These are phyloP conservation scores for Eurytoma adleriae DNA, from an alignment of 2,888 invertebrate genomes.

Conservation along the genomic window DNA sequence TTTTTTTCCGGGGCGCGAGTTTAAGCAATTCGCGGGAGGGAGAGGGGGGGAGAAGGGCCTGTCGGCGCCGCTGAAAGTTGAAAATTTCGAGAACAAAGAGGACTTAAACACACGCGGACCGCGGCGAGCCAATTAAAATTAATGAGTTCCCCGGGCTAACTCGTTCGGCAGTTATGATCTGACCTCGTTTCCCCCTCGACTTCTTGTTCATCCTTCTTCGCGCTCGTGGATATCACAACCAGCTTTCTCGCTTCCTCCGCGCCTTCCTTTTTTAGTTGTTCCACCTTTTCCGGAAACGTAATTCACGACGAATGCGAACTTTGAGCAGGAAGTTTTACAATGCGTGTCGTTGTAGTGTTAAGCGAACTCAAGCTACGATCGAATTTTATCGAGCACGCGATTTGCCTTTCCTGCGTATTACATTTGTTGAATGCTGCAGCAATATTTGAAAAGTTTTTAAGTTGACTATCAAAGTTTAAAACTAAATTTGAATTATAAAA, in stretches of 20 bases:
- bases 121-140: constrained; percentile 52
- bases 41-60: not conserved
- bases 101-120: not conserved
- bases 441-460: too few relatives aligned
- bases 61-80: constrained; percentile 25
- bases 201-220: constrained; percentile 17
- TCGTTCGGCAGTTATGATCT: constrained; percentile 34
- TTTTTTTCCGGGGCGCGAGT: constrained; percentile 44
- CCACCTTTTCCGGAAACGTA: not conserved
- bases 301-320: constrained; percentile 3
- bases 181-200: constrained; percentile 43
- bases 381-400: too few relatives aligned
- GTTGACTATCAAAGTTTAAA: too few relatives aligned
- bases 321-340: not conserved
- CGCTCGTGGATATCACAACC: not conserved
- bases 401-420: too few relatives aligned
- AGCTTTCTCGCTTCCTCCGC: not conserved
- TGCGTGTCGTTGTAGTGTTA: too few relatives aligned
- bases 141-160: constrained; percentile 46
- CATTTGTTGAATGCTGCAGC: too few relatives aligned
- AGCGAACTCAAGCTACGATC: too few relatives aligned
- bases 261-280: not conserved
- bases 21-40: too few relatives aligned
- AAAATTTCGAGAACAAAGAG: constrained; percentile 38
- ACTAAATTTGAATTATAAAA: too few relatives aligned